Conservation (phyloP, 2,113 vertebrate genomes). For the Eurypyga helias region DNA sequence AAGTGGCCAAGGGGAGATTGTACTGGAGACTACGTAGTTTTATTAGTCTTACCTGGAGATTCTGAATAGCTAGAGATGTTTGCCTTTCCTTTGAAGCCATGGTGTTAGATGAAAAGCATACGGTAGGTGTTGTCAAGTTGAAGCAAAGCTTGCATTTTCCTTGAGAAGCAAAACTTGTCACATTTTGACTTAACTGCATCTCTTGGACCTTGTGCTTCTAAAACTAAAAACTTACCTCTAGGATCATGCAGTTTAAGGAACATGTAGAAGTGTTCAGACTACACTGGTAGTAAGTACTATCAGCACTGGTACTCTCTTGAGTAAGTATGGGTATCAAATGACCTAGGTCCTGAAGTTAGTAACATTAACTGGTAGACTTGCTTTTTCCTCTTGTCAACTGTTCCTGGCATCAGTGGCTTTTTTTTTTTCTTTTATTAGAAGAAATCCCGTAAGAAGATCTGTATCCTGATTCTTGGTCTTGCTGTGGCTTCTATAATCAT, state of each 20-base stretch:
- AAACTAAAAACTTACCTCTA: not conserved
- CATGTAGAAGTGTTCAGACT: not conserved
- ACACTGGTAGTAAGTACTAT: not conserved
- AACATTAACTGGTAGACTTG: not conserved
- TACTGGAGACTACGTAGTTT: not conserved
- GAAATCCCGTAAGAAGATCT: constrained; percentile 98
- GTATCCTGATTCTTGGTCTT: constrained; percentile 87
- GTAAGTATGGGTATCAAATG: not conserved
- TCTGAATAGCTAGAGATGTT: not conserved
- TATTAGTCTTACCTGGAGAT: not conserved
- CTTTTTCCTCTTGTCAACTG: not conserved
- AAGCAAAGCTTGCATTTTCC: not conserved
- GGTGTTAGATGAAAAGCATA: not conserved
- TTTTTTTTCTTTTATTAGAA: constrained; percentile 80
- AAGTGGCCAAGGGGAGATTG: not conserved
- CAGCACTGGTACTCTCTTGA: not conserved
- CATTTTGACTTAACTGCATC: not conserved
- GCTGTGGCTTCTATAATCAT: constrained; percentile 78
- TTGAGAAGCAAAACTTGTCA: not conserved
- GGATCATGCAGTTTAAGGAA: not conserved
- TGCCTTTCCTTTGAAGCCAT: not conserved
- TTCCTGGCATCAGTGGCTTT: not conserved
- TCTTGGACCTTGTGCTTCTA: not conserved
- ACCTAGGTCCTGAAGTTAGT: not conserved
- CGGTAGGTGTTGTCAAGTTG: not conserved